Evolutionary conservation across 1,140 invertebrate genomes (phyloP).

Genomic region (Diprion similis): DNA sequence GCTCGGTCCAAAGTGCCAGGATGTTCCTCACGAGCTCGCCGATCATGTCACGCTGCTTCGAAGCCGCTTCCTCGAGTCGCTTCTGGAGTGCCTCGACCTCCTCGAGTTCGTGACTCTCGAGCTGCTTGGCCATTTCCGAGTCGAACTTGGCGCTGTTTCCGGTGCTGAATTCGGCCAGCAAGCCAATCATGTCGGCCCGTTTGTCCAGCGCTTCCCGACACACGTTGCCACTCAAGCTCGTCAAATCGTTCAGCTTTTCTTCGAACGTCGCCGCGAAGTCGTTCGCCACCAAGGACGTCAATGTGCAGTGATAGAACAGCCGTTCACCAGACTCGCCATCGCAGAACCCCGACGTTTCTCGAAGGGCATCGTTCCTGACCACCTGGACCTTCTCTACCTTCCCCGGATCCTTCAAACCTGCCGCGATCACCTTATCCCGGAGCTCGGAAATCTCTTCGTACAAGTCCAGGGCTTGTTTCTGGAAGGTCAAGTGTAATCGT

Average conservation of each 20-base stretch:
- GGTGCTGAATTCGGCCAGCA: conserved; percentile 25
- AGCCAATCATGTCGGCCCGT: conserved; percentile 30
- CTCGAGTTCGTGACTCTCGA: conserved; percentile 26
- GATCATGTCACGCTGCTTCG: conserved; percentile 5
- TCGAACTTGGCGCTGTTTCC: conserved; percentile 10
- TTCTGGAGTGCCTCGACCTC: conserved; percentile 17
- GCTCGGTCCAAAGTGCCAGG: conserved; percentile 25
- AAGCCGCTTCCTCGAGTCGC: conserved; percentile 24
- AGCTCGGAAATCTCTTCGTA: conserved; percentile 41
- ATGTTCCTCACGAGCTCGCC: conserved; percentile 22
- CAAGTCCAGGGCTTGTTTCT: conserved; percentile 34
- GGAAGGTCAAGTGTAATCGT: conserved; percentile 19
- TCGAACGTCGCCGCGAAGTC: conserved; percentile 30
- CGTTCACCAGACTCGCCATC: neutral
- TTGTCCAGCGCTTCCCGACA: conserved; percentile 33
- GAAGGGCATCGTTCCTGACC: no score
- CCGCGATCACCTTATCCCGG: conserved; percentile 41
- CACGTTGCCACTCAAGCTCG: conserved; percentile 23
- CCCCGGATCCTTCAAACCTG: conserved; percentile 45
- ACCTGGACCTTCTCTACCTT: conserved; percentile 30
- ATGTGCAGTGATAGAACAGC: neutral
- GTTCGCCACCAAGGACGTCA: conserved; percentile 15
- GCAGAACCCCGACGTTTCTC: neutral
- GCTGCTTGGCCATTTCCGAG: conserved; percentile 16
- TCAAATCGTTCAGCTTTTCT: conserved; percentile 27